A percentile compares a stretch with the other conserved stretches of the same genome.
These are phyloP conservation scores for Aplidium turbinatum DNA, from an alignment of 23 tunicate genomes.

Conservation along the genomic window DNA sequence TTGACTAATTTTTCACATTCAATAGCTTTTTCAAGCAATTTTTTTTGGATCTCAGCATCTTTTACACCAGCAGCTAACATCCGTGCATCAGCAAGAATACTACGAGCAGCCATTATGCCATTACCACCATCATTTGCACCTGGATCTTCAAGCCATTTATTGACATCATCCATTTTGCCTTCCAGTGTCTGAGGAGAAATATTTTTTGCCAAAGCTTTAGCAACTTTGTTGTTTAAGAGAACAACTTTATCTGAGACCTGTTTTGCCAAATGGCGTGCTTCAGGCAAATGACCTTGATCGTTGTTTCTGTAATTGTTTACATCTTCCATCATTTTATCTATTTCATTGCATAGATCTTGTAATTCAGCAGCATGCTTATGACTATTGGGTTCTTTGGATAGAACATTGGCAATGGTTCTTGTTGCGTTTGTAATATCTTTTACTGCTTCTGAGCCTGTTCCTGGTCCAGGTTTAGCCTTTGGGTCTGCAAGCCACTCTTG, in stretches of 20 bases:
- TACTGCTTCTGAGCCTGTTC: conserved; percentile 50
- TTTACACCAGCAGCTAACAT: conserved; percentile 47
- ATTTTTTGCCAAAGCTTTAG: conserved; percentile 37
- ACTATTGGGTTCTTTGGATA: conserved; percentile 32
- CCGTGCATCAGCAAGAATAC: conserved; percentile 64
- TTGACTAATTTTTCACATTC: conserved; percentile 62
- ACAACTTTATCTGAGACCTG: conserved; percentile 56
- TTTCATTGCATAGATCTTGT: conserved; percentile 61
- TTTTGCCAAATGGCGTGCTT: conserved; percentile 64
- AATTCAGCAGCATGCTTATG: conserved; percentile 53
- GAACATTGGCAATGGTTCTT: conserved; percentile 12
- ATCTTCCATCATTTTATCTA: conserved; percentile 67
- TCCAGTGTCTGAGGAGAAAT: conserved; percentile 48
- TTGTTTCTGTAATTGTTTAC: conserved; percentile 42
- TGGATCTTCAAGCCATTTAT: conserved; percentile 75
- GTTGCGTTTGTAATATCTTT: conserved; percentile 40
- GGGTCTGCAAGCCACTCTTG: conserved; percentile 95
- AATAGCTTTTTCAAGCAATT: conserved; percentile 36
- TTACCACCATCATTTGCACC: conserved; percentile 69
- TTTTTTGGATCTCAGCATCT: conserved; percentile 27
- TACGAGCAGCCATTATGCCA: conserved; percentile 56
- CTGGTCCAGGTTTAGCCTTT: conserved; percentile 71
- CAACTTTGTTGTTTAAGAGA: conserved; percentile 52
- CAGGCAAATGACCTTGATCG: conserved; percentile 55
- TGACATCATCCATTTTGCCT: conserved; percentile 66